Percentiles rank a stretch among this genome's conserved stretches.
Conservation (phyloP, 2,797 vertebrate genomes). For the Sebastes glaucus region DNA sequence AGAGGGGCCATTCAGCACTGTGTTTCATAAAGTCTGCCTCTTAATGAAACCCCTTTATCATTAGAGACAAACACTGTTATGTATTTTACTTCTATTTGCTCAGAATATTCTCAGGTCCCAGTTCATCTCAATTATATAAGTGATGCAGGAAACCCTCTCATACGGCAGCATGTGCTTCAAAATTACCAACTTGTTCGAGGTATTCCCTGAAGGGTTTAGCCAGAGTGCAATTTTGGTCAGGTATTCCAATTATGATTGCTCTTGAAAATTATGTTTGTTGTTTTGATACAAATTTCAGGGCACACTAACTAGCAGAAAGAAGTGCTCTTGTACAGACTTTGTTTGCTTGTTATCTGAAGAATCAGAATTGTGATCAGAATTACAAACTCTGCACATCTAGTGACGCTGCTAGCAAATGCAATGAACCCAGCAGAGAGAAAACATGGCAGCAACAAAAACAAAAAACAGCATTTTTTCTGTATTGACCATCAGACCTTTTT, state of each 20-base stretch:
- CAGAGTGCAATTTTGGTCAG: neutral
- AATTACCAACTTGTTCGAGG: neutral
- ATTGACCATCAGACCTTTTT: neutral
- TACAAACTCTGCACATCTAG: neutral
- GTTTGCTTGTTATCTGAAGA: slow-evolving; percentile 23
- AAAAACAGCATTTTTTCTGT: neutral
- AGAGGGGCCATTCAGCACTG: neutral
- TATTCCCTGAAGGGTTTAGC: neutral
- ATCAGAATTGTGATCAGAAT: slow-evolving; percentile 12
- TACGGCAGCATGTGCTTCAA: slow-evolving; percentile 1
- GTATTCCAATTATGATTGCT: slow-evolving; percentile 14
- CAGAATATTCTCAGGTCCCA: neutral
- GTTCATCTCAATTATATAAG: slow-evolving; percentile 1
- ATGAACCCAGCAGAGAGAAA: neutral
- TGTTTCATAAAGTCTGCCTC: neutral
- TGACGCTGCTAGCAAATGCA: neutral
- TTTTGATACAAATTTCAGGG: slow-evolving; percentile 7
- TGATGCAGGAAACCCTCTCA: neutral
- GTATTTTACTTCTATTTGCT: neutral
- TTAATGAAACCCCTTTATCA: slow-evolving; percentile 18
- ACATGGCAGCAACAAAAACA: neutral
- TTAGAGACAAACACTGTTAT: neutral
- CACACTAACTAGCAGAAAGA: neutral
- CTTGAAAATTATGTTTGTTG: slow-evolving; percentile 11
- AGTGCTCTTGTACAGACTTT: neutral